Base-by-base conservation (phyloP, 2,888 invertebrate species). In the Protophormia terraenovae region DNA sequence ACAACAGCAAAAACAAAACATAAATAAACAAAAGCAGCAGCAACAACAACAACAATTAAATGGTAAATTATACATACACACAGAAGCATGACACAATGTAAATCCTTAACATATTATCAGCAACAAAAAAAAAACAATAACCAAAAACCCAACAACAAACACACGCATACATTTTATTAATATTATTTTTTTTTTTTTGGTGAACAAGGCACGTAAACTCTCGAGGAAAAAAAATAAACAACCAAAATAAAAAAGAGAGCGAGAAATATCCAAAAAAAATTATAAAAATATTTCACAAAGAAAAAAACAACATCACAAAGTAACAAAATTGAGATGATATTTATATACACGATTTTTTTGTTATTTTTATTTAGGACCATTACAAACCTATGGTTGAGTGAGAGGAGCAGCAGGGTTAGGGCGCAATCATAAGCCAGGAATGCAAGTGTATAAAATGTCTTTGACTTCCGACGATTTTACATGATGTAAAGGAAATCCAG, bases 361-460 rank as follows among this genome's bases (percentile, higher is more conserved):
- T 38, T 14, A 0, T 10, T 35, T 10, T 32, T 8, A 8, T 66
- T 16, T 24, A 6, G 8, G 14, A 24, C 7, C n/a, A 45, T 27
- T n/a, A 41, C 2, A 27, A 47, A 5, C 4, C 4, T 1, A 41
- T 16, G 24, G 55, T 16, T 1, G 14, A 19, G 41, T n/a, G 24
- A 14, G 4, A 4, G 19, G 5, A 19, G 55, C n/a, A n/a, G 22
- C 1, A 4, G 10, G 78, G 29, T 10, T n/a, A 24, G n/a, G 5
- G n/a, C 38, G 22, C 47, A 58, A 58, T 12, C 47, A 55, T 47
- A 45, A 71, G 47, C 27, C 76, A 71, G 76, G 47, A 77, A 76
- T 83, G 69, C 82, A 83, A 83, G 76, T 77, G 71, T 64, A 77
- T 76, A 55, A 82, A 82, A 76, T 82, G 62, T 82, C 71, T 82